Evolutionary conservation across 2,113 vertebrate species (phyloP).

Genomic region (Sapayoa aenigma): DNA sequence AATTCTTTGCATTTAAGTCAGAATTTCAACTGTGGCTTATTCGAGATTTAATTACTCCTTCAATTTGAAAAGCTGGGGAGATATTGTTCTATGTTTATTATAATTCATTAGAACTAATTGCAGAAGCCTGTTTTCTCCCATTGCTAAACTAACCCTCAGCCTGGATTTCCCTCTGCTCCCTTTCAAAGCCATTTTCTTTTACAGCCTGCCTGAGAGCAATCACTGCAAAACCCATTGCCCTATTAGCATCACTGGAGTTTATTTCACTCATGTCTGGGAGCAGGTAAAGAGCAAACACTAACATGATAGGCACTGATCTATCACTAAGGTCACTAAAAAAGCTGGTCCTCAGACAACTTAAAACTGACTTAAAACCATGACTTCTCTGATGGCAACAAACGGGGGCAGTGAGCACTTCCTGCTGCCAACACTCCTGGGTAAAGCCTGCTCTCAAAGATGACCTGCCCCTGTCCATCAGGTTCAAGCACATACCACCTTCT

Average conservation of each 20-base stretch:
- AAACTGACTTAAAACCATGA: accelerated
- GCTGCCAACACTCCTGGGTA: neutral
- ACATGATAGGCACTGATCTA: neutral
- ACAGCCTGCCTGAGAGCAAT: neutral
- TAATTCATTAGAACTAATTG: constrained; percentile 37
- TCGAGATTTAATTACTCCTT: constrained; percentile 33
- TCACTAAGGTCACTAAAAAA: neutral
- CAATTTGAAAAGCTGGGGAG: neutral
- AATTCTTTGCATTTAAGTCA: constrained; percentile 20
- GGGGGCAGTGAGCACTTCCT: neutral
- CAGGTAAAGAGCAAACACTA: neutral
- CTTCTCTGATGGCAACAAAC: neutral
- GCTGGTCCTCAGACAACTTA: neutral
- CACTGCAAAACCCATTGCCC: neutral
- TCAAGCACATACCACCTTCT: neutral
- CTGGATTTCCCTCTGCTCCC: neutral
- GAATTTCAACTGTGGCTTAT: neutral
- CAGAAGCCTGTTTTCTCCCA: constrained; percentile 15
- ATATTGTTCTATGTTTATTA: constrained; percentile 14
- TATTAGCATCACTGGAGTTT: neutral
- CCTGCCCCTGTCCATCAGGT: neutral
- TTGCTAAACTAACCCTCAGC: neutral
- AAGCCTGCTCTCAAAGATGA: accelerated
- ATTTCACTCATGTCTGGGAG: neutral
- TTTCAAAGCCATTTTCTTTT: neutral